Conservation (phyloP, 1,140 invertebrate genomes). For the Macrobrachium rosenbergii region DNA sequence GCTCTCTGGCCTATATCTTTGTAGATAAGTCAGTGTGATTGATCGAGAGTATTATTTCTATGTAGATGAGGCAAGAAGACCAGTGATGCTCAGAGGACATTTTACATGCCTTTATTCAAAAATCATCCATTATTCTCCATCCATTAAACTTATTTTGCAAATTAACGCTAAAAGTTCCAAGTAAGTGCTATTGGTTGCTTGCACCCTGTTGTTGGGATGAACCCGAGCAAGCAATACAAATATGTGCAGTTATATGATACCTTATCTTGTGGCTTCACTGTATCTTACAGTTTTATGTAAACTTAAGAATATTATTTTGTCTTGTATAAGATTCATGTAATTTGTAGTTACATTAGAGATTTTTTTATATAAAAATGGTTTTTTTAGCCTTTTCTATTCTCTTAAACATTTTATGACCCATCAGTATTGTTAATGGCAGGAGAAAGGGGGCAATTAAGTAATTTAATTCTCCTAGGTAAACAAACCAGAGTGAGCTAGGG, state of each 20-base stretch:
- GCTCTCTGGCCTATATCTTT: too few relatives aligned
- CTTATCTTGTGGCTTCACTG: background rate
- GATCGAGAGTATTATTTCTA: too few relatives aligned
- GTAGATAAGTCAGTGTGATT: too few relatives aligned
- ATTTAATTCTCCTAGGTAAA: too few relatives aligned
- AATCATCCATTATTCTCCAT: background rate
- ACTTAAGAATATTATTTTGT: constrained; percentile 10
- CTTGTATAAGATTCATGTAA: constrained; percentile 42
- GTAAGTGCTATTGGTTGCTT: constrained; percentile 17
- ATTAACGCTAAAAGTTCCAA: constrained; percentile 17
- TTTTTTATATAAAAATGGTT: constrained; percentile 24
- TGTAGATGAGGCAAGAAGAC: too few relatives aligned
- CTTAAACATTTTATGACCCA: background rate
- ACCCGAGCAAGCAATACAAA: constrained; percentile 8
- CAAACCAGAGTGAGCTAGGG: too few relatives aligned
- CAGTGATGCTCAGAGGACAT: background rate
- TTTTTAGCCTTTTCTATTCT: background rate
- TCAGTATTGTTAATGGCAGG: background rate
- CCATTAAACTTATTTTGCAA: background rate
- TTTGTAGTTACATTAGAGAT: constrained; percentile 58
- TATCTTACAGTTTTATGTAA: constrained; percentile 25
- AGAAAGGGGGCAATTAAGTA: too few relatives aligned
- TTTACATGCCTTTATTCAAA: constrained; percentile 10
- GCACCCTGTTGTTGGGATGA: constrained; percentile 12
- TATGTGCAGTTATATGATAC: background rate